These are phyloP conservation scores for Perognathus longimembris DNA, from an alignment of 2,113 vertebrate genomes.

Conservation along the genomic window DNA sequence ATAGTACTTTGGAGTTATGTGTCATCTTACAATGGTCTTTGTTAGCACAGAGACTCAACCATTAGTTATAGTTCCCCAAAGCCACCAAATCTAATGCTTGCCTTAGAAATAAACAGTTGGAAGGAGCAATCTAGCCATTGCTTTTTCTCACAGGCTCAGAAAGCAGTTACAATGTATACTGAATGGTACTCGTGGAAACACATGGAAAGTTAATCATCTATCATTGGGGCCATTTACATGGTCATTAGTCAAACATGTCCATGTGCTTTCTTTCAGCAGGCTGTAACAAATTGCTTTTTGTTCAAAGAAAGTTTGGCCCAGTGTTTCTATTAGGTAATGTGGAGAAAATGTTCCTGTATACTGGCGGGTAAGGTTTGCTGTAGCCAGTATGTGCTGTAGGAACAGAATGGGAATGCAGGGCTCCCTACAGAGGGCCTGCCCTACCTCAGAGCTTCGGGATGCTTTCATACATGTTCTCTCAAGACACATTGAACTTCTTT, in stretches of 20 bases:
- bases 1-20: neutral
- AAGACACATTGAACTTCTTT: conserved; percentile 70
- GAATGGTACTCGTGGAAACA: conserved; percentile 1
- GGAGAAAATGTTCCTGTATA: conserved; percentile 60
- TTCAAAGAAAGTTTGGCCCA: conserved; percentile 65
- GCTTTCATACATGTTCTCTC: conserved; percentile 32
- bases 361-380: conserved; percentile 15
- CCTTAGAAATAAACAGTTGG: conserved; percentile 3
- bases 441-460: neutral
- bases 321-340: conserved; percentile 65
- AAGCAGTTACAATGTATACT: neutral
- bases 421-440: conserved; percentile 32
- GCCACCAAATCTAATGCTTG: neutral
- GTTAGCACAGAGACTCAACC: neutral
- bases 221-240: conserved; percentile 40
- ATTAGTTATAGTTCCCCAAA: conserved; percentile 5
- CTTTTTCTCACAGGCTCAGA: neutral
- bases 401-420: neutral
- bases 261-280: conserved; percentile 52
- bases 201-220: neutral
- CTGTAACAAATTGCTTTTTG: conserved; percentile 25
- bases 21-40: neutral
- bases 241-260: conserved; percentile 40
- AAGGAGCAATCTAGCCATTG: neutral
- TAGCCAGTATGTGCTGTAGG: neutral